phyloP scores from a whole-genome alignment of 2,888 invertebrate species.

The Drosophila borborema region DNA sequence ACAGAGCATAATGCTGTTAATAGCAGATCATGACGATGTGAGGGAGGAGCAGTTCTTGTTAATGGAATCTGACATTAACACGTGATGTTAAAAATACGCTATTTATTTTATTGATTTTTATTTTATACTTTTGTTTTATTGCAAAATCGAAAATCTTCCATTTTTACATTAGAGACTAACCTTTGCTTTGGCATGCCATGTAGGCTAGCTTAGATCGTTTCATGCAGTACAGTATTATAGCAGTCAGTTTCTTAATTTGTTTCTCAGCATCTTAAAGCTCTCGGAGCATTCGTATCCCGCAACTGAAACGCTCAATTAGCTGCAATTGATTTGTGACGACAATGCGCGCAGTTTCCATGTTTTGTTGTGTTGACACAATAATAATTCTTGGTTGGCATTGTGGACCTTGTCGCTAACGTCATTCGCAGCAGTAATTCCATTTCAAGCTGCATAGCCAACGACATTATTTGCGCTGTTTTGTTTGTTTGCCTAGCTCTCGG shows the following conservation, averaged over 20 bases:
- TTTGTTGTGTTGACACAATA: constrained; percentile 37
- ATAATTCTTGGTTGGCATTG: constrained; percentile 32
- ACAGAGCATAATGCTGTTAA: too few relatives aligned
- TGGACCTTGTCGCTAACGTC: constrained; percentile 15
- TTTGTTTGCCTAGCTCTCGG: constrained; percentile 34
- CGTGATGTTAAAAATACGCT: too few relatives aligned
- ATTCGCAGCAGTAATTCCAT: constrained; percentile 22
- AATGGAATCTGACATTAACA: too few relatives aligned
- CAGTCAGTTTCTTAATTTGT: not conserved
- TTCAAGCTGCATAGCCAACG: constrained; percentile 12
- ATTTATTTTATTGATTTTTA: not conserved
- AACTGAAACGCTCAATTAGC: constrained; percentile 35
- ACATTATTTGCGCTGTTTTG: constrained; percentile 33
- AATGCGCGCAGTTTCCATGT: constrained; percentile 39
- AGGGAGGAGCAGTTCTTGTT: too few relatives aligned
- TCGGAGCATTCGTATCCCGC: not conserved
- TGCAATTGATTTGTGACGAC: constrained; percentile 70
- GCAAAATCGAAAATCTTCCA: not conserved
- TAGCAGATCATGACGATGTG: too few relatives aligned
- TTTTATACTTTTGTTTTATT: not conserved
- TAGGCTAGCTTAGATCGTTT: not conserved
- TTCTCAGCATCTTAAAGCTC: not conserved
- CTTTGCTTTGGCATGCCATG: not conserved
- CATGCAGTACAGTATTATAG: not conserved
- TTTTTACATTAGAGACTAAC: not conserved